Conservation (phyloP, 2,888 invertebrate genomes). For the Antheraea yamamai region DNA sequence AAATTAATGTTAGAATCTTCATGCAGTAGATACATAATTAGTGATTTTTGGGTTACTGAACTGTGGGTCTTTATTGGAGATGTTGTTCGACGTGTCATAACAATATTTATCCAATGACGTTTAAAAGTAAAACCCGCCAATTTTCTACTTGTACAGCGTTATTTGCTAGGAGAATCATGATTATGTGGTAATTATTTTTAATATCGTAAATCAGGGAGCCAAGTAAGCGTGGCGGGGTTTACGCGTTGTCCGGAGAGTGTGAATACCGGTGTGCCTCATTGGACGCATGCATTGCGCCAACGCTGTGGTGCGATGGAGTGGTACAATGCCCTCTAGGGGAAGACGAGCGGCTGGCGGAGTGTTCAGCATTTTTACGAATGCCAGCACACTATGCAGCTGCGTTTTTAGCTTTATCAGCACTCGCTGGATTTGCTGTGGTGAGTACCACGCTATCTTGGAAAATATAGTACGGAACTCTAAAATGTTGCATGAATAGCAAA, state of each 20-base stretch:
- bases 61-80: no score
- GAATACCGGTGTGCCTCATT: constrained; percentile 89
- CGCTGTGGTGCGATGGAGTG: constrained; percentile 91
- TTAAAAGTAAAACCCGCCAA: no score
- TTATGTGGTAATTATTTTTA: no score
- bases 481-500: no score
- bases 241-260: constrained; percentile 86
- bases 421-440: constrained; percentile 78
- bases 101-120: no score
- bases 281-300: constrained; percentile 90
- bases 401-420: constrained; percentile 75
- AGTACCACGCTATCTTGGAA: constrained; percentile 33
- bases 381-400: constrained; percentile 88
- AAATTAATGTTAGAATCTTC: no score
- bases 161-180: no score
- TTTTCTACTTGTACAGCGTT: no score
- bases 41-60: no score
- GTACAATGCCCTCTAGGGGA: constrained; percentile 90
- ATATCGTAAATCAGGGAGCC: constrained; percentile 75
- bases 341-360: constrained; percentile 90
- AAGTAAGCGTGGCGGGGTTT: constrained; percentile 77
- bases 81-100: no score
- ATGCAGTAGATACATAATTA: no score
- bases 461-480: not conserved
- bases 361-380: constrained; percentile 88